Conservation (phyloP, 2,113 vertebrate species). For the Crotalus viridis region DNA sequence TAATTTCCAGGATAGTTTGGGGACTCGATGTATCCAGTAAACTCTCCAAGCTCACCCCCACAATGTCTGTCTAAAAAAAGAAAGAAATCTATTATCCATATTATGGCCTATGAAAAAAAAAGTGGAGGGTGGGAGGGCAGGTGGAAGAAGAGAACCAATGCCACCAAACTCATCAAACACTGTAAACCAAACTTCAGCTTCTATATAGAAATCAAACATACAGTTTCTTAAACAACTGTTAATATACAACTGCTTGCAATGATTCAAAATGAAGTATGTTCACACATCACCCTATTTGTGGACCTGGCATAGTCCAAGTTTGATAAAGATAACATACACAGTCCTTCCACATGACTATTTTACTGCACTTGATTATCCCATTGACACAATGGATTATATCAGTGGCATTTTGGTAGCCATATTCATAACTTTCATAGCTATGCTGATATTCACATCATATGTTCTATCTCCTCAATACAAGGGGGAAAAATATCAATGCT, state of each 20-base stretch:
- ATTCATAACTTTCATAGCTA: neutral
- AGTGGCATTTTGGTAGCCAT: neutral
- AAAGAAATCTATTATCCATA: constrained; percentile 15
- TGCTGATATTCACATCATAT: neutral
- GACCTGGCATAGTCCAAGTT: neutral
- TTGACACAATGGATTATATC: neutral
- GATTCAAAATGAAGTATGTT: neutral
- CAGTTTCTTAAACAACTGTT: neutral
- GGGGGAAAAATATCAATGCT: neutral
- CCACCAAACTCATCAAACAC: neutral
- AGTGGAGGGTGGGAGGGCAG: neutral
- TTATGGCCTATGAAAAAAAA: neutral
- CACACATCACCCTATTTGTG: neutral
- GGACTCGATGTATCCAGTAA: constrained; percentile 93
- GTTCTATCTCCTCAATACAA: neutral
- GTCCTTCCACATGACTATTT: neutral
- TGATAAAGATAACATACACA: neutral
- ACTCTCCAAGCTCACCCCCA: constrained; percentile 93
- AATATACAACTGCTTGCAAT: neutral
- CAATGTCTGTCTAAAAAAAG: constrained; percentile 86
- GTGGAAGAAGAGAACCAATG: neutral
- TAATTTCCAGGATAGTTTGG: constrained; percentile 98
- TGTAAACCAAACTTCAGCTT: neutral
- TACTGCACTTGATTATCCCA: neutral
- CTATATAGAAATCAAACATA: neutral